Base-by-base conservation (phyloP, 2,888 invertebrate genomes). In the Resseliella maxima region DNA sequence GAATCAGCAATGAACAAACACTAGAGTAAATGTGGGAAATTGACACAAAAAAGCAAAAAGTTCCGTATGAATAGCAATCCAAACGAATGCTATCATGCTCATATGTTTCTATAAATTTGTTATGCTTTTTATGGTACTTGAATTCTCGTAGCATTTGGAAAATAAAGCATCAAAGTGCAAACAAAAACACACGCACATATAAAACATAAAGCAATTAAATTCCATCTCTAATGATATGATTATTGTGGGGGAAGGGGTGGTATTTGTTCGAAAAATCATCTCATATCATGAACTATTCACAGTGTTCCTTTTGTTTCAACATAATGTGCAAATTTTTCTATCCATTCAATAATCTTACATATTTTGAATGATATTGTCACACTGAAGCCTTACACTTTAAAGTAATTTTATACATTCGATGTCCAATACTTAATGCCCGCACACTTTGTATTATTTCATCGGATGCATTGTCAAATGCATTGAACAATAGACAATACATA, bases 91-190 rank as follows among this genome's bases (percentile, higher is more conserved):
- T 59, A 3, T 5, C 50, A 50, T 50, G 24, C 59, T 24, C 59
- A 50, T 50, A 59, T 59, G 59, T n/a, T 59, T 59, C 59, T 24
- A 59, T 59, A 24, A 59, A 59, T 24, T 59, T 59, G 27, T 12
- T 6, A 59, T 59, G 27, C 27, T 59, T 59, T 59, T 59, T 59
- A 59, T 59, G 27, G 27, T 59, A 59, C 59, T 27, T 59, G 24
- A 24, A 59, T 59, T 59, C 24, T 59, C 18, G 46, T 41, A 41
- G 12, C 12, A 18, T 15, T 50, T 50, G 46, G 12, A 8, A 10
- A 45, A 45, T 45, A 59, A n/a, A 59, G 41, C 46, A 15, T 15
- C 18, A 15, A 15, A 2, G 8, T 6, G 46, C 46, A 50, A 50
- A 50, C 12, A 50, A 6, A 50, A 50, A 18, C 18, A 50, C 18